A percentile compares a stretch with the other conserved stretches of the same genome.
Evolutionary conservation across 2,888 invertebrate genomes (phyloP).

Genomic region (Myopa tessellatipennis): DNA sequence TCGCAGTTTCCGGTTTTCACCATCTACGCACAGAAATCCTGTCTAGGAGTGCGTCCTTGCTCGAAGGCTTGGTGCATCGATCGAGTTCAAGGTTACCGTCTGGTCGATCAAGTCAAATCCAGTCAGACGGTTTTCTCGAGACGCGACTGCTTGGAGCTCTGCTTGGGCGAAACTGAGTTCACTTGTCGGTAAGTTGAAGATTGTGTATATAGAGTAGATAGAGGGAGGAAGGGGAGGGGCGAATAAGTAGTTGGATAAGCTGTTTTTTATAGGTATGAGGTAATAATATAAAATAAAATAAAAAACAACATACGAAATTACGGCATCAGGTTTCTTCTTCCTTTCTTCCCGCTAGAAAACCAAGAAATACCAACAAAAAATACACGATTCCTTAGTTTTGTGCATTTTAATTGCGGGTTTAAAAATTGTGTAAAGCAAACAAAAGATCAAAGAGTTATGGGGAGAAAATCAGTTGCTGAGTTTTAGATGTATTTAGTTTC

Average conservation of each 20-base stretch:
- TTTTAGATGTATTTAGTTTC: too few relatives aligned
- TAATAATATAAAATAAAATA: background rate
- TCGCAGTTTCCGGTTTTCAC: constrained; percentile 97
- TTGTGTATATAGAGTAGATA: background rate
- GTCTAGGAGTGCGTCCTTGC: constrained; percentile 89
- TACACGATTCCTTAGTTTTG: too few relatives aligned
- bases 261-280: background rate
- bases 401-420: too few relatives aligned
- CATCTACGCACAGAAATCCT: constrained; percentile 95
- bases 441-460: too few relatives aligned
- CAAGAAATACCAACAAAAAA: background rate
- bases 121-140: constrained; percentile 82
- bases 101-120: constrained; percentile 82
- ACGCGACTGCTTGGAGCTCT: constrained; percentile 90
- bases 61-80: constrained; percentile 95
- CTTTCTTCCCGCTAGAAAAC: background rate
- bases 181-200: constrained; percentile 83
- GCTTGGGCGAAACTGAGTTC: constrained; percentile 91
- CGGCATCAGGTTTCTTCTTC: background rate
- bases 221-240: background rate
- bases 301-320: background rate
- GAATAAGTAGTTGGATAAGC: background rate
- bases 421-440: too few relatives aligned
- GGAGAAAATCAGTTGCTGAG: too few relatives aligned
- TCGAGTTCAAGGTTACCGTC: constrained; percentile 87